Conservation (phyloP, 1,140 invertebrate genomes). For the Diorhabda sublineata region DNA sequence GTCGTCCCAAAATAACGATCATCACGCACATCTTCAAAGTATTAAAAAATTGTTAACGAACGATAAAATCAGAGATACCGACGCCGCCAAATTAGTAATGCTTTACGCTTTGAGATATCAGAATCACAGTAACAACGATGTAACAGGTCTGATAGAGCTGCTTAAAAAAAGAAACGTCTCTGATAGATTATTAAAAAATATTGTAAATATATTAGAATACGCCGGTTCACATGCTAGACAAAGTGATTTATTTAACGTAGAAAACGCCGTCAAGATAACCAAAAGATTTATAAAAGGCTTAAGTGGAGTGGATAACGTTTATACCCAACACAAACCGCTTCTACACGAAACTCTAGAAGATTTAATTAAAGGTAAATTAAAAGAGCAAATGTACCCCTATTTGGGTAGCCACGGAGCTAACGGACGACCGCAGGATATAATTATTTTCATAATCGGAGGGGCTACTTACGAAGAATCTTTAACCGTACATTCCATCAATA, state of each 20-base stretch:
- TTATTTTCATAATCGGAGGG: conserved; percentile 96
- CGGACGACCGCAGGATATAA: conserved; percentile 76
- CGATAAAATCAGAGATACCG: conserved; percentile 65
- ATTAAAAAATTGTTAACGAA: conserved; percentile 42
- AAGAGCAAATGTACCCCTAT: conserved; percentile 77
- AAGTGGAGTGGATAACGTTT: conserved; percentile 95
- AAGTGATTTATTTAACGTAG: conserved; percentile 79
- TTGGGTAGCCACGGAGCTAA: conserved; percentile 59
- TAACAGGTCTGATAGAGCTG: conserved; percentile 66
- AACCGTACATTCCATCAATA: conserved; percentile 78
- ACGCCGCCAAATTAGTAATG: conserved; percentile 84
- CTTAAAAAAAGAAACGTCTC: conserved; percentile 66
- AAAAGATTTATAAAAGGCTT: conserved; percentile 87
- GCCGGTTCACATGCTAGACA: conserved; percentile 72
- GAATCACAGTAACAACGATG: conserved; percentile 81
- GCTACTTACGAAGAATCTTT: conserved; percentile 94
- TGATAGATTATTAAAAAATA: conserved; percentile 57
- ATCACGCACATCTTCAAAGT: conserved; percentile 65
- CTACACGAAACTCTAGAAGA: conserved; percentile 84
- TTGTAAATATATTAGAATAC: conserved; percentile 73
- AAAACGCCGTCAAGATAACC: conserved; percentile 85
- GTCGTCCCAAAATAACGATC: conserved; percentile 82
- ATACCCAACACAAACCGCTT: conserved; percentile 89
- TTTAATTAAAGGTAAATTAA: conserved; percentile 80
- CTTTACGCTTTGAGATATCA: conserved; percentile 93